A percentile compares a stretch with the other conserved stretches of the same genome.
Conservation (phyloP, 2,888 invertebrate genomes). For the Drosophila kuntzei region DNA sequence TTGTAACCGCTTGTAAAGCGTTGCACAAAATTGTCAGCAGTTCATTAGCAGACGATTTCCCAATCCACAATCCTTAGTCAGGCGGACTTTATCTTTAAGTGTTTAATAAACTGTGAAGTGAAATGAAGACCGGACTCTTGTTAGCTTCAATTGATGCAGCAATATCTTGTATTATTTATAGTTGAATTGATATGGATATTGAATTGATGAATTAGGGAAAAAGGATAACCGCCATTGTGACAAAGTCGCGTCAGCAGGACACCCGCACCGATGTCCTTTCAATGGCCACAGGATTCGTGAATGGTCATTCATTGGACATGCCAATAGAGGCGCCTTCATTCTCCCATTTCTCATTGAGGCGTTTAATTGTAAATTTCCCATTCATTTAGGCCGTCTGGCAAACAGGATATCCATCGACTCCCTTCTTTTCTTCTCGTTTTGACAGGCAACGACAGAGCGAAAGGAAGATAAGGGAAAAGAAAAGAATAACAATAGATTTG, state of each 20-base stretch:
- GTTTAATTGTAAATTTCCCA: constrained; percentile 73
- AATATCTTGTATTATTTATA: neutral
- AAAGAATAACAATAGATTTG: too few species aligned
- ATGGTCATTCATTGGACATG: constrained; percentile 62
- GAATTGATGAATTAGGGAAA: neutral
- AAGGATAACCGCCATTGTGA: constrained; percentile 71
- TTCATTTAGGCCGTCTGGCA: constrained; percentile 57
- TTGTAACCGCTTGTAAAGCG: constrained; percentile 79
- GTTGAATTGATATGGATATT: too few species aligned
- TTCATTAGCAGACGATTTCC: constrained; percentile 64
- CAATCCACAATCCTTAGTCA: neutral
- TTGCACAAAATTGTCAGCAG: constrained; percentile 78
- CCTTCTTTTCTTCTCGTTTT: neutral
- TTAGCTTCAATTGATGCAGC: neutral
- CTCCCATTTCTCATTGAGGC: constrained; percentile 35
- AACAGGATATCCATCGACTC: constrained; percentile 4
- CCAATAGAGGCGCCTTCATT: constrained; percentile 48
- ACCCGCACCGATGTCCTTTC: constrained; percentile 18
- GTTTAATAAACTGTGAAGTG: constrained; percentile 62
- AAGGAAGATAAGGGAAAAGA: neutral
- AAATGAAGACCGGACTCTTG: constrained; percentile 8
- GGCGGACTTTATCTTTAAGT: constrained; percentile 48
- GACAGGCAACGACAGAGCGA: neutral
- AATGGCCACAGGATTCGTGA: constrained; percentile 51
- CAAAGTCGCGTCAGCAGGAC: constrained; percentile 48